Evolutionary conservation across 2,888 invertebrate species (phyloP), one percentile per base, ranked within the genome.

Genomic region (Diploptera punctata): DNA sequence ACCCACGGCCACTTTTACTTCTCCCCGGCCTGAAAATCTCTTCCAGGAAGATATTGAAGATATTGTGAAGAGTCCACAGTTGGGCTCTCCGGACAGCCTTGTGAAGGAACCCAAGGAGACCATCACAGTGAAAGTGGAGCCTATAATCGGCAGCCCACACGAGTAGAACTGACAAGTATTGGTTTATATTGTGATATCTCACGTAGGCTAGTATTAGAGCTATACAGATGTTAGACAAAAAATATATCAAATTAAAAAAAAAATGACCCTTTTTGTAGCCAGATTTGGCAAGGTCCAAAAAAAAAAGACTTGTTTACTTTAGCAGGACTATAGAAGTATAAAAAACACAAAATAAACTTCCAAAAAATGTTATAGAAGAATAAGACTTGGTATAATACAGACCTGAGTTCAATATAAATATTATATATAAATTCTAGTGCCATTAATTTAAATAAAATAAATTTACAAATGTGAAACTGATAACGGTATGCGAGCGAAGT

Each of bases 1-100:
- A 78, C 79, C 86, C 81, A 52, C 74, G 9, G 52, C 70, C 33
- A 74, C 73, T 21, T 77, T 76, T 57, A 73, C 77, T 2, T 74
- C 77, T 7, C 77, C 77, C 26, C 73, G 88, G 31, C 87, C 88
- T 10, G 88, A 88, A 78, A 86, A 85, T 78, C 84, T 88, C 80
- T 88, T 88, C 83, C 88, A 88, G 78, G 88, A 88, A 79, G 88
- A 89, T 78, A 87, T 89, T 75, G 87, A 88, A 78, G 88, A 88
- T 76, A 82, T 88, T 77, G 88, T 88, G 9, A 93, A 85, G 87
- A 90, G 81, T 76, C 80, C 84, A 1, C 83, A 83, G 75, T 49
- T 71, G n/a, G 68, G 68, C 18, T 71, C 71, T 13, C 73, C 73
- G 10, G 74, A 74, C 21, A 31, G 38, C 47, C 68, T 74, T 33